phyloP scores from a whole-genome alignment of 23 tunicate species.

The Ciona savignyi region DNA sequence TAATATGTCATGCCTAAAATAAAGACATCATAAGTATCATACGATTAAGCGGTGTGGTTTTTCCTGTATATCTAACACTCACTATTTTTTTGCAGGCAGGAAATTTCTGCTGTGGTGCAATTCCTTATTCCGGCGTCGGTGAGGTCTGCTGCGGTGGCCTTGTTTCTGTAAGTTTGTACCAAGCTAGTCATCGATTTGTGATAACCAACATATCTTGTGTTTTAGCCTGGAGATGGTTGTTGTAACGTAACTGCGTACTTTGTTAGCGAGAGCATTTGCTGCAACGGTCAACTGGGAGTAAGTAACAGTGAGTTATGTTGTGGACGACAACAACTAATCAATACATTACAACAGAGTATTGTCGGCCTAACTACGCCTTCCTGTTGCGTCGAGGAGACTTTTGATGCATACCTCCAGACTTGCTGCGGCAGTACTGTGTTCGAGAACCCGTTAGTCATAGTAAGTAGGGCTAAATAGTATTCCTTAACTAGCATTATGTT shows the following conservation, averaged over 20 bases:
- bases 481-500: too few relatives aligned
- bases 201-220: background rate
- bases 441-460: conserved; percentile 25
- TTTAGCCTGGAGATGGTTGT: background rate
- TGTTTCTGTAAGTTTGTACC: background rate
- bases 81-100: background rate
- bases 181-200: background rate
- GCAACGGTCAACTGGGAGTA: background rate
- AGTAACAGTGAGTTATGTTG: too few relatives aligned
- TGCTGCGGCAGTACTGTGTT: conserved; percentile 25
- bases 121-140: background rate
- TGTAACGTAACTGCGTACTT: background rate
- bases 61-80: too few relatives aligned
- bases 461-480: too few relatives aligned
- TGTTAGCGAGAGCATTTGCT: background rate
- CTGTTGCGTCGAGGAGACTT: conserved; percentile 27
- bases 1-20: too few relatives aligned
- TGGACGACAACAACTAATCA: too few relatives aligned
- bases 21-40: too few relatives aligned
- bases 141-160: background rate
- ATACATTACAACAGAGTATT: too few relatives aligned
- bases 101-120: background rate
- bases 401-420: conserved; percentile 21
- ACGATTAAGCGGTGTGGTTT: too few relatives aligned
- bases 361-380: too few relatives aligned